These are phyloP conservation scores for Anniella stebbinsi DNA, from an alignment of 2,797 vertebrate species.

Conservation along the genomic window DNA sequence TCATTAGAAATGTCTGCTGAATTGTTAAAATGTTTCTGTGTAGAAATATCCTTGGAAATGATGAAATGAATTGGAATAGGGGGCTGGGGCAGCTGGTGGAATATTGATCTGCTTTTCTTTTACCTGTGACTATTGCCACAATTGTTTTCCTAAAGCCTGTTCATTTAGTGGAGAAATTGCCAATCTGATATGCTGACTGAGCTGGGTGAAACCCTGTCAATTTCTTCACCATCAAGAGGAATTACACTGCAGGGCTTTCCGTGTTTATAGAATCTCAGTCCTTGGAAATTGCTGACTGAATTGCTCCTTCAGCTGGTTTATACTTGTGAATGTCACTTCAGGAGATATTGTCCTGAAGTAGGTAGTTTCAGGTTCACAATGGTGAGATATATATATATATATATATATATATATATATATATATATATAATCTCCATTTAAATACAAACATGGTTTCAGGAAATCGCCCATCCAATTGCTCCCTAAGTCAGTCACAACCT, in stretches of 20 bases:
- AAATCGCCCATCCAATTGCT: not conserved
- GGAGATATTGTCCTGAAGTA: slow-evolving; percentile 16
- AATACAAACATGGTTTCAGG: not conserved
- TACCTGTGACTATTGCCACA: slow-evolving; percentile 34
- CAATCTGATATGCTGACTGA: slow-evolving; percentile 37
- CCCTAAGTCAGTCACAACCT: not conserved
- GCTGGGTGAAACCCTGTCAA: slow-evolving; percentile 24
- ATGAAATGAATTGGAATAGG: slow-evolving; percentile 24
- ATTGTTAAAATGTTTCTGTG: not conserved
- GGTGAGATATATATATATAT: not conserved
- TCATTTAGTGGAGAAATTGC: slow-evolving; percentile 41
- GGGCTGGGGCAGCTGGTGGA: not conserved
- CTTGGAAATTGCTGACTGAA: slow-evolving; percentile 29
- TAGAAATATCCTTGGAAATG: slow-evolving; percentile 32
- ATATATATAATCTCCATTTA: too few species aligned
- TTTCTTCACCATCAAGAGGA: slow-evolving; percentile 19
- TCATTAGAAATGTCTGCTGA: slow-evolving; percentile 18
- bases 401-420: not conserved
- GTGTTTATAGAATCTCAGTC: slow-evolving; percentile 1
- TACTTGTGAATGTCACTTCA: slow-evolving; percentile 28
- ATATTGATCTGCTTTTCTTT: slow-evolving; percentile 24
- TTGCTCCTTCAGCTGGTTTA: slow-evolving; percentile 19
- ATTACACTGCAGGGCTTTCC: not conserved
- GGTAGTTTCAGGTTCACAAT: slow-evolving; percentile 2
- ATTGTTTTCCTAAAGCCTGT: slow-evolving; percentile 39